Conservation (phyloP, 2,113 vertebrate genomes). For the Trinectes maculatus region DNA sequence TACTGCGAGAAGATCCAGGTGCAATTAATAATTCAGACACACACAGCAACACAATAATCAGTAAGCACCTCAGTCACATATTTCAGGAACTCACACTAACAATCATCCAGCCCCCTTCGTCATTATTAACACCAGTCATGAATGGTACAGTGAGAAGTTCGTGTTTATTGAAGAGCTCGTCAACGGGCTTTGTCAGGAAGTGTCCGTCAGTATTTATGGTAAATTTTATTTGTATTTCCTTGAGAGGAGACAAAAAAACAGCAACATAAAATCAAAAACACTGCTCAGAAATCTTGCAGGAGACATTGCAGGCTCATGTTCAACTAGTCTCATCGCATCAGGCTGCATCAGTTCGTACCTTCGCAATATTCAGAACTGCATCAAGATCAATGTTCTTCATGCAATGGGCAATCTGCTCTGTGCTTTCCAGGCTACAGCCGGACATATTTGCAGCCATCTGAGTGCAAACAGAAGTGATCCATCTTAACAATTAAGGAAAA, state of each 20-base stretch:
- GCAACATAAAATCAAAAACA: no score
- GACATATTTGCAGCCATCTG: conserved; percentile 73
- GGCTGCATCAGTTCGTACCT: conserved; percentile 33
- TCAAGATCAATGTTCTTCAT: conserved; percentile 66
- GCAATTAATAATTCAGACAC: neutral
- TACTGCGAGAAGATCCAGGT: conserved; percentile 36
- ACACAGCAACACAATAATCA: neutral
- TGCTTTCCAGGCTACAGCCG: conserved; percentile 74
- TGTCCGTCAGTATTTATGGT: conserved; percentile 39
- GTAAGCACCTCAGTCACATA: neutral
- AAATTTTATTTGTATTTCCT: conserved; percentile 5
- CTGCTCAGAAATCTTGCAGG: neutral
- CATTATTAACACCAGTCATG: conserved; percentile 60
- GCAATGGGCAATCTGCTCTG: conserved; percentile 73
- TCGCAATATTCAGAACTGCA: neutral
- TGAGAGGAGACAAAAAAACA: neutral
- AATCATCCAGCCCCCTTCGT: conserved; percentile 65
- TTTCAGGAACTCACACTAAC: conserved; percentile 17
- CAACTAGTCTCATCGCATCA: neutral
- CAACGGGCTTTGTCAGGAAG: conserved; percentile 54
- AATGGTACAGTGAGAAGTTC: conserved; percentile 62
- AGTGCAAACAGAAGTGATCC: conserved; percentile 3
- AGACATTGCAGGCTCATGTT: neutral
- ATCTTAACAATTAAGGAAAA: neutral
- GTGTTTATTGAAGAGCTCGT: conserved; percentile 34